phyloP scores from a whole-genome alignment of 2,113 vertebrate species.

The Climacteris rufus region DNA sequence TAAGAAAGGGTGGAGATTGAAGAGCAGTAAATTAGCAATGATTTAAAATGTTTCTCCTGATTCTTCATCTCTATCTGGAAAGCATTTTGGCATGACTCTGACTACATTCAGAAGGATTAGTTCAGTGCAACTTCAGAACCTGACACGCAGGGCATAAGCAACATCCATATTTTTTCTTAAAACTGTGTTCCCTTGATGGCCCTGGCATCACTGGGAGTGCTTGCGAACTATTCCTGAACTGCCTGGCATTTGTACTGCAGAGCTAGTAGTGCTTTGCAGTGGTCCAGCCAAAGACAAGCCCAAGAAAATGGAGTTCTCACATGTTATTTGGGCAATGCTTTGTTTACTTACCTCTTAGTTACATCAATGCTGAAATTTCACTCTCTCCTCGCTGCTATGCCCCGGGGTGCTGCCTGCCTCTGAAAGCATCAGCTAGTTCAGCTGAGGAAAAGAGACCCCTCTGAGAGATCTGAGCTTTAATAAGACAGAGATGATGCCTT shows the following conservation, averaged over 20 bases:
- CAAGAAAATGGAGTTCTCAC: not conserved
- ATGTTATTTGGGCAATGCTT: not conserved
- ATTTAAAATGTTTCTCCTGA: not conserved
- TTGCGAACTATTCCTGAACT: not conserved
- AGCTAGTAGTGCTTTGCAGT: not conserved
- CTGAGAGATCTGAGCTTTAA: not conserved
- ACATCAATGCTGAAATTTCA: not conserved
- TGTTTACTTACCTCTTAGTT: not conserved
- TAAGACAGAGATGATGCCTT: not conserved
- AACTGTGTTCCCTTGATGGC: not conserved
- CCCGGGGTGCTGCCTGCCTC: not conserved
- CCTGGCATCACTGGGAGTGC: not conserved
- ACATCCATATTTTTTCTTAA: not conserved
- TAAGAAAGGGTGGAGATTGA: not conserved
- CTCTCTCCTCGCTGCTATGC: not conserved
- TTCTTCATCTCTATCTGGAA: not conserved
- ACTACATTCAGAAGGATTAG: not conserved
- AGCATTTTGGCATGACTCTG: not conserved
- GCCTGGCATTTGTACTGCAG: not conserved
- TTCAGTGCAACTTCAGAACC: not conserved
- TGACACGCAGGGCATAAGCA: not conserved
- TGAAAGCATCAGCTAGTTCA: not conserved
- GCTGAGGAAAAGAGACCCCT: not conserved
- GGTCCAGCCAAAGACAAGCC: not conserved
- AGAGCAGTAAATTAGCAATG: not conserved